Conservation (phyloP, 2,797 vertebrate species). For the Chrosomus eos region DNA sequence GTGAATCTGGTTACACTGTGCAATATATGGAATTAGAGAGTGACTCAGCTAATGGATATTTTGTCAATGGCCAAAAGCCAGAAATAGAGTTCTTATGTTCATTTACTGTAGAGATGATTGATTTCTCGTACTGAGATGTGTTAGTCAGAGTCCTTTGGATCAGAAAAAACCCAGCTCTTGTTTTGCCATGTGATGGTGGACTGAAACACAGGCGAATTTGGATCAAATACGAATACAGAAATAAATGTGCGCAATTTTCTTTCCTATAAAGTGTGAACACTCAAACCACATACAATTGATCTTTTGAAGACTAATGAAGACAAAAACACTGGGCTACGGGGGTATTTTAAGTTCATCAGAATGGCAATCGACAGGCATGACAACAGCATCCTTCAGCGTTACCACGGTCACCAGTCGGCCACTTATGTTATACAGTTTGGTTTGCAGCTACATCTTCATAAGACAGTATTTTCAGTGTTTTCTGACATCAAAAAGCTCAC, state of each 20-base stretch:
- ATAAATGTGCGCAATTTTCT: neutral
- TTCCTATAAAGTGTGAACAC: neutral
- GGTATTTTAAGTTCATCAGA: conserved; percentile 48
- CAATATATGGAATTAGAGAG: neutral
- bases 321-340: neutral
- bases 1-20: neutral
- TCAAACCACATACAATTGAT: neutral
- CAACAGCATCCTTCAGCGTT: conserved; percentile 23
- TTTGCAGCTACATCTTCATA: neutral
- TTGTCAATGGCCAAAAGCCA: conserved; percentile 13
- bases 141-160: neutral
- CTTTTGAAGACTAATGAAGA: neutral
- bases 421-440: conserved; percentile 21
- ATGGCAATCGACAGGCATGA: conserved; percentile 36
- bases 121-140: neutral
- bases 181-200: neutral
- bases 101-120: conserved; percentile 31
- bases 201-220: neutral
- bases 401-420: conserved; percentile 48
- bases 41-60: conserved; percentile 20
- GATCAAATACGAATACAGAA: neutral
- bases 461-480: neutral
- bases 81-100: conserved; percentile 25
- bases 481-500: too few species aligned
- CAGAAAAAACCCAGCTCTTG: neutral